Base-by-base conservation (phyloP, 2,888 invertebrate genomes). In the Drosophila pseudotalamancana region DNA sequence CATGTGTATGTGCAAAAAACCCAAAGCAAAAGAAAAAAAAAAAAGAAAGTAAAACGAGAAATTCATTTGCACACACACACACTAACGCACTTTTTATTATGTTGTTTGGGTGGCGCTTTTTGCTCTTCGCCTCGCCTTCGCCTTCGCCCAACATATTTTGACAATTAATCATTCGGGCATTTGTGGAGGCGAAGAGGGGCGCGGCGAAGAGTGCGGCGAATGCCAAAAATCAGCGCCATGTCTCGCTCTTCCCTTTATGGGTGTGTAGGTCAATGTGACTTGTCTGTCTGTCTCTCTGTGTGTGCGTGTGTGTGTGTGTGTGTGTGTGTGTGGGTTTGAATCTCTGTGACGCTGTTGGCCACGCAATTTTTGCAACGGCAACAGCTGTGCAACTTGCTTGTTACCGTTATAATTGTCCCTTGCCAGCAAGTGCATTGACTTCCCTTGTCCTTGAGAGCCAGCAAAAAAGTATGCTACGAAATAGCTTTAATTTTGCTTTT, bases 101-200 rank as follows among this genome's bases (percentile, higher is more conserved):
- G 82, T 85, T 79, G 80, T 51, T 72, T 70, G 69, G 59, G 42
- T 62, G 67, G 62, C 68, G 68, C 55, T 65, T 51, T 48, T 19
- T 6, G 40, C 32, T 61, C 40, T 53, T 29, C 27, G 27, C 27
- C 34, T 60, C 29, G 25, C 40, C 61, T 62, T 70, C 25, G 64
- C 63, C 77, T 74, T 79, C 71, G 77, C 51, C 69, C 69, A 84
- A 77, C 77, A 87, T 87, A 82, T 84, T 86, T 87, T 79, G 76
- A 85, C 85, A 87, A 87, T 87, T 87, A 87, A 86, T 87, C 85
- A 87, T 87, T 81, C 62, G 63, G 75, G 51, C 60, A 56, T 69
- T 67, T 72, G 67, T 53, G 21, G 42, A 5, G 37, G 51, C 14
- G 46, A 32, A 35, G 3, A 0, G 8, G 2, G 9, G 29, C 23